Evolutionary conservation across 2,797 vertebrate genomes (phyloP).

Genomic region (Sebastes itinus): DNA sequence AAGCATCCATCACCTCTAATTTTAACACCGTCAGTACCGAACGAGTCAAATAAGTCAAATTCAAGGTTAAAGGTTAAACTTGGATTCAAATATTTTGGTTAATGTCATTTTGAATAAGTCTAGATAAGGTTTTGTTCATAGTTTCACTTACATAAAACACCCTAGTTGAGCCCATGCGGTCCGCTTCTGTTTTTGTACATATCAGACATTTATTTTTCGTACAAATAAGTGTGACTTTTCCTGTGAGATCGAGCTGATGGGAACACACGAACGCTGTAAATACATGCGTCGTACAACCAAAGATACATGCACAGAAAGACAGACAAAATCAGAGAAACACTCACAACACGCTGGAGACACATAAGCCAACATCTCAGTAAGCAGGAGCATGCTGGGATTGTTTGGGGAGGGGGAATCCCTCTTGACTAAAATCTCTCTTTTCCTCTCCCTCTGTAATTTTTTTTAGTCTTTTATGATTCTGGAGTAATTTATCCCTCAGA

Average conservation of each 20-base stretch:
- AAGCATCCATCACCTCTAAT: background rate
- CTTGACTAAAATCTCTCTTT: conserved; percentile 86
- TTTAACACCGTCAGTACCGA: background rate
- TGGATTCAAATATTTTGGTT: background rate
- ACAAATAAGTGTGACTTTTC: conserved; percentile 36
- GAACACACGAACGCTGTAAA: conserved; percentile 29
- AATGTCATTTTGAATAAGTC: background rate
- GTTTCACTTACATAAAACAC: background rate
- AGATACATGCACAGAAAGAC: conserved; percentile 42
- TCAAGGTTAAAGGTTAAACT: background rate
- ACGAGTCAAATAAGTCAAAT: background rate
- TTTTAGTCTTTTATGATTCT: conserved; percentile 94
- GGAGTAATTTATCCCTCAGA: conserved; percentile 97
- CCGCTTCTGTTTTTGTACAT: background rate
- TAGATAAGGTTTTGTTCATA: background rate
- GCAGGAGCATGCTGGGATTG: conserved; percentile 70
- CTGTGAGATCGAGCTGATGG: conserved; percentile 31
- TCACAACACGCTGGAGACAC: conserved; percentile 50
- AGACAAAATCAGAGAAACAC: conserved; percentile 54
- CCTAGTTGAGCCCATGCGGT: background rate
- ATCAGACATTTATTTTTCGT: conserved; percentile 23
- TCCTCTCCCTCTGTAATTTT: conserved; percentile 69
- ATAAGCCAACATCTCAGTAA: conserved; percentile 51
- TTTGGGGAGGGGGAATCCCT: conserved; percentile 91
- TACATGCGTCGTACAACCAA: conserved; percentile 17